Conservation (phyloP, 2,113 vertebrate genomes). For the Dermatemys mawii region DNA sequence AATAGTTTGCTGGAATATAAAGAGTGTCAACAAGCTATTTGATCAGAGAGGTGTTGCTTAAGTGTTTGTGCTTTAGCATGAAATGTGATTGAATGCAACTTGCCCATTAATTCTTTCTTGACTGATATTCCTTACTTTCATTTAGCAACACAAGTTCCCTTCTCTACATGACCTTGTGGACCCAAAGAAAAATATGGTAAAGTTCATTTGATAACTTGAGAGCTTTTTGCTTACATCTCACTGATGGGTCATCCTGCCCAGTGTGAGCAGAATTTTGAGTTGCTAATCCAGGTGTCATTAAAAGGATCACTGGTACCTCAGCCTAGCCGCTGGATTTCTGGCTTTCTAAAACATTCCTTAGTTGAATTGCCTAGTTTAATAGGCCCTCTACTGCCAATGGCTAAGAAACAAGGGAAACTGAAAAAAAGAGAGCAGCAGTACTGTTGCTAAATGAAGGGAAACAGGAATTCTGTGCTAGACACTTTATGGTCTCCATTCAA, state of each 20-base stretch:
- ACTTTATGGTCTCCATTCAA: background rate
- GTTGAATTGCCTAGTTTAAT: background rate
- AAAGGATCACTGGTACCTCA: background rate
- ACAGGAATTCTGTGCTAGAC: background rate
- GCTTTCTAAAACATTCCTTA: background rate
- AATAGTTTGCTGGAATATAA: background rate
- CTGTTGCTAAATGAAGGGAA: background rate
- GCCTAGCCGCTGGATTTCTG: background rate
- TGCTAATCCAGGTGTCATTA: background rate
- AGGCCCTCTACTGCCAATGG: background rate
- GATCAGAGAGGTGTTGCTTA: background rate
- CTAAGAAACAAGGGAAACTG: background rate
- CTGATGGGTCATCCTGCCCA: background rate
- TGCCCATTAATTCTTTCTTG: background rate
- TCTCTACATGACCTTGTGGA: background rate
- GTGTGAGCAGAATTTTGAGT: background rate
- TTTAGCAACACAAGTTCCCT: background rate
- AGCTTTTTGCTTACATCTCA: background rate
- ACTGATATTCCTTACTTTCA: background rate
- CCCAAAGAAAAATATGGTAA: too few relatives aligned
- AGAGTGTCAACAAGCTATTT: background rate
- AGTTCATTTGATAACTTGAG: background rate
- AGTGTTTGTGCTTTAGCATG: background rate
- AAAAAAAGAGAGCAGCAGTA: background rate
- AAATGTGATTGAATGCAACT: background rate